phyloP scores from a whole-genome alignment of 2,113 vertebrate genomes.

The Caracal caracal region DNA sequence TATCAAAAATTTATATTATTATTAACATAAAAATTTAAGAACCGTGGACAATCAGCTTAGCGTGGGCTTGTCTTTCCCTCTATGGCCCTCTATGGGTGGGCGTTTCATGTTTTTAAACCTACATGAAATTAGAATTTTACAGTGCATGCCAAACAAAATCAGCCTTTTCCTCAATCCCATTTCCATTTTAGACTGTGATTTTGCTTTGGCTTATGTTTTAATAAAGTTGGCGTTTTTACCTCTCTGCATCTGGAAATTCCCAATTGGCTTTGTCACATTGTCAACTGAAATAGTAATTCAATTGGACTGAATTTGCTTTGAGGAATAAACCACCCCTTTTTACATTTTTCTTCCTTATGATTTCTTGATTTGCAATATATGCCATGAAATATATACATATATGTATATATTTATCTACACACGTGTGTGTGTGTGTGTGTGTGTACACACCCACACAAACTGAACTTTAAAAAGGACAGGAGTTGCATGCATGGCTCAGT shows the following conservation, averaged over 20 bases:
- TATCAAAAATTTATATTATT: conserved; percentile 42
- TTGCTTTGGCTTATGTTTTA: conserved; percentile 63
- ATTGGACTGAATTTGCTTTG: conserved; percentile 57
- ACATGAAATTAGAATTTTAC: conserved; percentile 70
- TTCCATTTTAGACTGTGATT: conserved; percentile 67
- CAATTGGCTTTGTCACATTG: conserved; percentile 33
- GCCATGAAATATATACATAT: conserved; percentile 1
- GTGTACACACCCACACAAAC: not conserved
- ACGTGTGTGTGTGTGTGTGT: rapidly evolving
- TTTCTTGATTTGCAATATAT: conserved; percentile 70
- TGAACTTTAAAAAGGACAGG: conserved; percentile 59
- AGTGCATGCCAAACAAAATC: conserved; percentile 49
- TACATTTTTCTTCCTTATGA: conserved; percentile 56
- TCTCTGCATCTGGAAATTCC: conserved; percentile 68
- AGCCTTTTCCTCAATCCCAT: conserved; percentile 55
- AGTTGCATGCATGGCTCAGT: conserved; percentile 7
- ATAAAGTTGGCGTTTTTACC: conserved; percentile 57
- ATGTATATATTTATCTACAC: not conserved
- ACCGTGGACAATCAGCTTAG: conserved; percentile 11
- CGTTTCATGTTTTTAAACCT: conserved; percentile 55
- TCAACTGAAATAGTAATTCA: conserved; percentile 61
- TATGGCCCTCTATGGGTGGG: not conserved
- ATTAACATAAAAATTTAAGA: conserved; percentile 49
- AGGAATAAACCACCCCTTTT: conserved; percentile 65
- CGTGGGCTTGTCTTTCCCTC: conserved; percentile 24